phyloP scores from a whole-genome alignment of 2,888 invertebrate genomes.

The Drosophila flavopinicola region DNA sequence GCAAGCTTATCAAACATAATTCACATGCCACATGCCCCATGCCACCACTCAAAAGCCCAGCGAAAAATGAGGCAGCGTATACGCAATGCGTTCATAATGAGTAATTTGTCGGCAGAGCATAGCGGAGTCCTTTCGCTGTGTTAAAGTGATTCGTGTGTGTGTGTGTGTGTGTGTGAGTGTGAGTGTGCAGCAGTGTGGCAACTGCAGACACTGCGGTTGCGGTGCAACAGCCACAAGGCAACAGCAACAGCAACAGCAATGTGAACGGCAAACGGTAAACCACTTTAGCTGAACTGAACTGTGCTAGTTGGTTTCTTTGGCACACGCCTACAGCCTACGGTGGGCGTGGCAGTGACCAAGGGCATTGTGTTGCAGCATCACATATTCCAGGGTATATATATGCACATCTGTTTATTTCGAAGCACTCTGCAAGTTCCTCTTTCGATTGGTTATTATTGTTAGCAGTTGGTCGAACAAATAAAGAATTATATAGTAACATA shows the following conservation, averaged over 20 bases:
- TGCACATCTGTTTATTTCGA: no score
- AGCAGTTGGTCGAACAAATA: no score
- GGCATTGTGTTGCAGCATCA: not conserved
- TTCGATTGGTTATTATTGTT: no score
- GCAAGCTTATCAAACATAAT: conserved; percentile 64
- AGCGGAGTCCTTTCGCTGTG: conserved; percentile 1
- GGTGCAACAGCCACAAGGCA: conserved; percentile 53
- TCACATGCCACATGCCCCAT: conserved; percentile 28
- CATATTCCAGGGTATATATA: not conserved
- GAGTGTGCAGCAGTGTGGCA: conserved; percentile 21
- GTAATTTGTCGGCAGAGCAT: not conserved
- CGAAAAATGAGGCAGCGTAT: conserved; percentile 29
- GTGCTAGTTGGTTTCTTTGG: conserved; percentile 7
- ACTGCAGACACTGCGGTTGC: conserved; percentile 61
- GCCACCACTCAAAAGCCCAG: not conserved
- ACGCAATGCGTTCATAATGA: conserved; percentile 65
- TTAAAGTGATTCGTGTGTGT: no score
- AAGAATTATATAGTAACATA: no score
- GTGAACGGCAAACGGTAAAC: conserved; percentile 27
- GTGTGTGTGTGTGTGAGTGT: conserved; percentile 3
- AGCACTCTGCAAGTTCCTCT: no score
- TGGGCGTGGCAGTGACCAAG: no score
- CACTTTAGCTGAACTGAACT: conserved; percentile 16
- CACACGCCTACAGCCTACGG: no score
- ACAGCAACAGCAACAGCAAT: no score